Conservation (phyloP, 2,113 vertebrate genomes). For the Pitta sordida region DNA sequence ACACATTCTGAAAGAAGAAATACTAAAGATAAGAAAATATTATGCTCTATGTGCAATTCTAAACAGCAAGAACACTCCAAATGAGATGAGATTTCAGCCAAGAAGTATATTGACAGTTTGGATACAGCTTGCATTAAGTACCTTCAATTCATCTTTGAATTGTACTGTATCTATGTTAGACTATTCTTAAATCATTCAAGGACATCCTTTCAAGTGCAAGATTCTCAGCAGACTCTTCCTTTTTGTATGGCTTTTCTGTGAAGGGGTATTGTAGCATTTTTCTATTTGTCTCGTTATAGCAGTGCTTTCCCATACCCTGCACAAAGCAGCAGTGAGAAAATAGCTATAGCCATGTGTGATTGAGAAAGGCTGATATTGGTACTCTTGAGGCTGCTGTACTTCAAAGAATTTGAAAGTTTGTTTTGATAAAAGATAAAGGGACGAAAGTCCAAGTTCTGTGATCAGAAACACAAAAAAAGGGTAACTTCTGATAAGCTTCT, state of each 20-base stretch:
- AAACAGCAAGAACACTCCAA: neutral
- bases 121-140: neutral
- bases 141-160: slow-evolving; percentile 20
- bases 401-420: slow-evolving; percentile 42
- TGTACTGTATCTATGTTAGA: neutral
- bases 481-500: slow-evolving; percentile 33
- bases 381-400: slow-evolving; percentile 6
- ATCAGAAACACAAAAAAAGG: neutral
- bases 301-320: neutral
- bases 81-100: neutral
- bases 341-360: neutral
- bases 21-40: neutral
- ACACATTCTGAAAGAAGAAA: neutral
- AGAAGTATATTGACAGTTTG: neutral
- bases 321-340: slow-evolving; percentile 16
- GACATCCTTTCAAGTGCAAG: slow-evolving; percentile 4
- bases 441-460: slow-evolving; percentile 31
- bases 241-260: neutral
- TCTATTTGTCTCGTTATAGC: slow-evolving; percentile 14
- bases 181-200: slow-evolving; percentile 42
- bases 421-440: slow-evolving; percentile 40
- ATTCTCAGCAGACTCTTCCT: slow-evolving; percentile 6
- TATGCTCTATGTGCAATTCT: neutral
- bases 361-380: slow-evolving; percentile 35
- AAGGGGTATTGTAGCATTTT: slow-evolving; percentile 6